Base-by-base conservation (phyloP, 2,797 vertebrate species). In the Acridotheres tristis region DNA sequence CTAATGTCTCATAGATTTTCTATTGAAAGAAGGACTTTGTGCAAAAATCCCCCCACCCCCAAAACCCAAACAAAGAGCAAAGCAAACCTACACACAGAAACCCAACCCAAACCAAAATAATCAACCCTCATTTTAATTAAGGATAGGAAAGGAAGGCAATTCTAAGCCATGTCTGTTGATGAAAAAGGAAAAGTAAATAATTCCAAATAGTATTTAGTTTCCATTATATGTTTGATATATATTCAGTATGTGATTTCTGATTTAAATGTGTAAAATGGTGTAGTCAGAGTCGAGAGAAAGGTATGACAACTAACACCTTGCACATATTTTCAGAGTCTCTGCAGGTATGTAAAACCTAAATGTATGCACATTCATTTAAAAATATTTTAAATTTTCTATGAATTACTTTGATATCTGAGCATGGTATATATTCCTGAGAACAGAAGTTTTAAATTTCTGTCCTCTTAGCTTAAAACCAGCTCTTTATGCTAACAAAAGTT, bases 221-320 rank as follows among this genome's bases (percentile, higher is more conserved):
- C 32, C 32, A 57, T 15, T 68, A 30, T 25, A 74, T 34, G 27
- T 47, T 89, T 47, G 69, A 12, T 54, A 30, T 30, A 25, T 57
- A 62, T 38, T 92, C 48, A n/a, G 6, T 43, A 14, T 26, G 14
- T 82, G 48, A 8, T 62, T 82, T 89, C 47, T 62, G 15, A 4
- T 62, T 77, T 63, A 30, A 53, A 34, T 47, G 7, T 71, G 59
- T 65, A n/a, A 29, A 36, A 6, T 13, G 23, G 5, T 48, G 26
- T n/a, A 73, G 13, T 47, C 51, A 55, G 3, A n/a, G 17, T 38
- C 0, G 0, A 78, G 5, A 59, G 9, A 54, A 67, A 42, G 21
- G 22, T 71, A 16, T 23, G 16, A 47, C 3, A 68, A 16, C 5
- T 76, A 50, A 53, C 6, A 66, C 10, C 8, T 76, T 71, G 14